These are phyloP conservation scores for Sycophaga agraensis DNA, from an alignment of 1,140 invertebrate genomes.

Conservation along the genomic window DNA sequence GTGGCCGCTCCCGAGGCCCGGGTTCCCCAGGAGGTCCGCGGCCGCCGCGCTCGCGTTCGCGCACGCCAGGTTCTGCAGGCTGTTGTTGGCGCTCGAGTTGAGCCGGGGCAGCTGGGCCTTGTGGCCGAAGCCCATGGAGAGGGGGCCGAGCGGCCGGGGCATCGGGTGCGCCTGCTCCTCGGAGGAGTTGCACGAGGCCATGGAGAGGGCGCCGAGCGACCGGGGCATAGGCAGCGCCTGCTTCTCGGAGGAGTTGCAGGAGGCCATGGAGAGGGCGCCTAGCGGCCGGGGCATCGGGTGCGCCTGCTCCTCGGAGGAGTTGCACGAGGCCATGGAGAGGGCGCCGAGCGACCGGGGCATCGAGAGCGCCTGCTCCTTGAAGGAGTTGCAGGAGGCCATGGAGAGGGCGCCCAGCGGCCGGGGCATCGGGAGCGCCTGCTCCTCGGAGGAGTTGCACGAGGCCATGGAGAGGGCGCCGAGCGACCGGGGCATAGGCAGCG, in stretches of 20 bases:
- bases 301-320: no score
- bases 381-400: conserved; percentile 1
- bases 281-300: background rate
- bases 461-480: background rate
- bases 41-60: background rate
- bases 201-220: background rate
- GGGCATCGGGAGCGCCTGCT: background rate
- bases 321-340: background rate
- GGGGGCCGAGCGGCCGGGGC: background rate
- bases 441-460: no score
- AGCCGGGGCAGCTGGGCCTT: conserved; percentile 39
- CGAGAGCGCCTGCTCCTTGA: no score
- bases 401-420: background rate
- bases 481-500: background rate
- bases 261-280: background rate
- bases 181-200: background rate
- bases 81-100: conserved; percentile 44
- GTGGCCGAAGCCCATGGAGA: background rate
- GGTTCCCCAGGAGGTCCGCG: conserved; percentile 46
- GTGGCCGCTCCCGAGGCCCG: no score
- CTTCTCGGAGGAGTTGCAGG: conserved; percentile 29
- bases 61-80: conserved; percentile 40
- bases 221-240: no score
- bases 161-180: background rate
- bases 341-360: background rate